These are phyloP conservation scores for Conistra vaccinii DNA, from an alignment of 2,888 invertebrate genomes.

Conservation along the genomic window DNA sequence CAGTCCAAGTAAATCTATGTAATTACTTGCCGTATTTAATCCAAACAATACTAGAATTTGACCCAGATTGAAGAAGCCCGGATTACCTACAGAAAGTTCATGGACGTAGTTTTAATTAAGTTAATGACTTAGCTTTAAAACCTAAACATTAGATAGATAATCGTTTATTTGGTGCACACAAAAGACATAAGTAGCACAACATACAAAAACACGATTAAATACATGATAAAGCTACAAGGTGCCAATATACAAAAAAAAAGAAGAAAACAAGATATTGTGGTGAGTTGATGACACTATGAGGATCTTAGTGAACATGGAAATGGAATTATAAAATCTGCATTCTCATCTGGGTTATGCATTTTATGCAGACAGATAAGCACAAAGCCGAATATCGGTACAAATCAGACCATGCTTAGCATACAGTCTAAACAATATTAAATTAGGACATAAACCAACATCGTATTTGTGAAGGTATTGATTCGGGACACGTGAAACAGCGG, in stretches of 20 bases:
- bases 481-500: constrained; percentile 69
- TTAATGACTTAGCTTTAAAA: constrained; percentile 12
- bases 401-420: constrained; percentile 36
- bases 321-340: neutral
- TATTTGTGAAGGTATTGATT: constrained; percentile 69
- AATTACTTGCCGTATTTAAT: constrained; percentile 16
- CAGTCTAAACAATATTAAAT: constrained; percentile 34
- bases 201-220: too few species aligned
- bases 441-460: constrained; percentile 49
- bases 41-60: constrained; percentile 35
- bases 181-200: too few species aligned
- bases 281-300: too few species aligned
- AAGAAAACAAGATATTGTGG: too few species aligned
- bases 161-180: too few species aligned
- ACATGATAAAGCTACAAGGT: too few species aligned
- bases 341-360: too few species aligned
- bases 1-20: constrained; percentile 23
- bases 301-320: constrained; percentile 4
- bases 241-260: too few species aligned
- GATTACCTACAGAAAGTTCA: constrained; percentile 31
- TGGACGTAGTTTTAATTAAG: constrained; percentile 11
- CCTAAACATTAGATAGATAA: neutral
- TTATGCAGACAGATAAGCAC: neutral
- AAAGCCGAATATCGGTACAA: neutral
- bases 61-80: constrained; percentile 14